Evolutionary conservation across 2,888 invertebrate species (phyloP), one percentile per base, ranked within the genome.

Genomic region (Chironomus tentans): DNA sequence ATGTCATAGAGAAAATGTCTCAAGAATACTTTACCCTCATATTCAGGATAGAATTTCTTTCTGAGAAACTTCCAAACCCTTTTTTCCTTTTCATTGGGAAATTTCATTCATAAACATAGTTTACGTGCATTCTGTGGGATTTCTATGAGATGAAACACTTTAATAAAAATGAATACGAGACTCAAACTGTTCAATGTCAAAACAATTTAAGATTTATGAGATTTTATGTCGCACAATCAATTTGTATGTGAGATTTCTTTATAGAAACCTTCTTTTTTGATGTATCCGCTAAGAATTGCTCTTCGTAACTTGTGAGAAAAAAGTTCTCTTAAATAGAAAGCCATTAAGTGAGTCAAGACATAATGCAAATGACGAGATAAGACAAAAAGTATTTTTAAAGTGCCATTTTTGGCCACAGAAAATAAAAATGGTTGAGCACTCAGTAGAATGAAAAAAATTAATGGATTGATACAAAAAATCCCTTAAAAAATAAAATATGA

Each of bases 191-290:
- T 62, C 74, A 74, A 74, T 74, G 74, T 74, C 74, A 74, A 68
- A 74, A 74, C 68, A 74, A 74, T 74, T 74, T 74, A 47, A 68
- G 74, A 74, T 74, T 74, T 74, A 74, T 74, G 46, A 62, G 65
- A 18, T 68, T 74, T 68, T 68, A n/a, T 65, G 74, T 74, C 74
- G 74, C 72, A 22, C 56, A 24, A 61, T 74, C 74, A 74, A 74
- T 74, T 74, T 74, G 68, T 68, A 10, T 47, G 46, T 74, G 62
- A 68, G 65, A 24, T 65, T 65, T 13, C 13, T 65, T 56, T 56
- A 56, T 4, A 65, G 24, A 65, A 24, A 21, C 65, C 21, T 65
- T 24, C 18, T 56, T 56, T 18, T 56, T 65, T 65, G 65, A 65
- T 24, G 21, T 65, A 65, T 65, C 65, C 65, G 65, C 65, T 56